Evolutionary conservation across 2,113 vertebrate genomes (phyloP).

Genomic region (Coturnix japonica): DNA sequence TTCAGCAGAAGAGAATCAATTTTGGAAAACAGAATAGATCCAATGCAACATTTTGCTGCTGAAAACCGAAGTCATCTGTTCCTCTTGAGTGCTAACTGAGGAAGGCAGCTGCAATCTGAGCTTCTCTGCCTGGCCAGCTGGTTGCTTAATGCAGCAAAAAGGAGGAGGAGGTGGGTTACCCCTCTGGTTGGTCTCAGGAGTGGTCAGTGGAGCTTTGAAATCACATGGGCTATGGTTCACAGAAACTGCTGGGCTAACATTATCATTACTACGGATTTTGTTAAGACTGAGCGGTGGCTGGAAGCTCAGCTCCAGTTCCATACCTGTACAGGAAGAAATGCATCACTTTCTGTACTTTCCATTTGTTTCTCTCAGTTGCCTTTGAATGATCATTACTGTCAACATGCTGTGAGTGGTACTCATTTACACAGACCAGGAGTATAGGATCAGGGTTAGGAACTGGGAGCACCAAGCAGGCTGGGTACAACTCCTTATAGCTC

Average conservation of each 20-base stretch:
- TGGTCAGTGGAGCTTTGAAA: neutral
- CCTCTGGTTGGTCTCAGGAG: neutral
- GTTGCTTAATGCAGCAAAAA: neutral
- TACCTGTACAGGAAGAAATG: neutral
- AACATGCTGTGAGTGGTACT: neutral
- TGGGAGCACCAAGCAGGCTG: neutral
- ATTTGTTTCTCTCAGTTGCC: neutral
- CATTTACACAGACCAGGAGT: neutral
- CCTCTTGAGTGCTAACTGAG: conserved; percentile 24
- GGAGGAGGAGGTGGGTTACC: conserved; percentile 12
- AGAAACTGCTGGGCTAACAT: neutral
- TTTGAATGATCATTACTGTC: neutral
- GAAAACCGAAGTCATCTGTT: conserved; percentile 39
- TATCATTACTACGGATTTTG: neutral
- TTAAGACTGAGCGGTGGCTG: neutral
- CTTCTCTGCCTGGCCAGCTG: conserved; percentile 36
- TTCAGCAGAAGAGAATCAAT: neutral
- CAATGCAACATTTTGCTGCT: neutral
- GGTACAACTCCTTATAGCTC: neutral
- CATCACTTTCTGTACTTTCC: neutral
- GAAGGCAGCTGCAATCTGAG: conserved; percentile 54
- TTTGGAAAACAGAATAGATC: neutral
- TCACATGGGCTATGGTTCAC: neutral
- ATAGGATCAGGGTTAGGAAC: neutral
- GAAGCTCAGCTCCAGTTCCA: neutral